Evolutionary conservation across 2,797 vertebrate genomes (phyloP).

Genomic region (Rhabdomys pumilio): DNA sequence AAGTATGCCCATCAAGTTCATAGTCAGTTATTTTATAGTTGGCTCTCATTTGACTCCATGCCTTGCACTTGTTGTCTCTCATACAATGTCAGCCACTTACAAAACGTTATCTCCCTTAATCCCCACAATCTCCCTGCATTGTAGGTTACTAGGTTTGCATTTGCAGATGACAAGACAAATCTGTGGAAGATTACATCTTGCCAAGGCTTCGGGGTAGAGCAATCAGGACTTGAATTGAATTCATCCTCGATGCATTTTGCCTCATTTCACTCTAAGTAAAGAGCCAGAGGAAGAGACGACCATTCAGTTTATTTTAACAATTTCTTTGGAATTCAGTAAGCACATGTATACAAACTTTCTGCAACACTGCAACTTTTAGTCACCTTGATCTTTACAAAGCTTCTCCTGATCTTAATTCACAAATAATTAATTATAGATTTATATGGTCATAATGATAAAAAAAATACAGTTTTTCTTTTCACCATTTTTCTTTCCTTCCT

Average conservation of each 20-base stretch:
- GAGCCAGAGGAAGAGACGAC: not conserved
- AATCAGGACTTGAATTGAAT: slow-evolving; percentile 33
- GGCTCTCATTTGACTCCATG: not conserved
- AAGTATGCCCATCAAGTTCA: not conserved
- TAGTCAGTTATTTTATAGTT: slow-evolving; percentile 14
- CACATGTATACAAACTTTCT: slow-evolving; percentile 54
- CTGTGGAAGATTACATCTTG: not conserved
- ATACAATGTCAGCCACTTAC: not conserved
- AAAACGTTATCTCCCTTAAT: slow-evolving; percentile 55
- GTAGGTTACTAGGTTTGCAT: slow-evolving; percentile 29
- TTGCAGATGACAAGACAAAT: slow-evolving; percentile 40
- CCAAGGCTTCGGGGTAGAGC: slow-evolving; percentile 12
- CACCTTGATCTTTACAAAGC: not conserved
- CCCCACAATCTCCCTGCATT: slow-evolving; percentile 44
- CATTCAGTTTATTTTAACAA: slow-evolving; percentile 42
- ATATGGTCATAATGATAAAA: slow-evolving; percentile 4
- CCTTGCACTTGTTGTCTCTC: slow-evolving; percentile 23
- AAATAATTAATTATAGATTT: slow-evolving; percentile 2
- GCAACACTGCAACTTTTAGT: not conserved
- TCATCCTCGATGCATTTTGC: not conserved
- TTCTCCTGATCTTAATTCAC: slow-evolving; percentile 41
- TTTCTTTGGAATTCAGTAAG: slow-evolving; percentile 23
- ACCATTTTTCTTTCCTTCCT: too few species aligned
- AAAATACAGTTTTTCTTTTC: too few species aligned
- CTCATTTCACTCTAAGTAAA: slow-evolving; percentile 53